Evolutionary conservation across 2,113 vertebrate species (phyloP), one percentile per base, ranked within the genome.

Genomic region (Seriola quinqueradiata): DNA sequence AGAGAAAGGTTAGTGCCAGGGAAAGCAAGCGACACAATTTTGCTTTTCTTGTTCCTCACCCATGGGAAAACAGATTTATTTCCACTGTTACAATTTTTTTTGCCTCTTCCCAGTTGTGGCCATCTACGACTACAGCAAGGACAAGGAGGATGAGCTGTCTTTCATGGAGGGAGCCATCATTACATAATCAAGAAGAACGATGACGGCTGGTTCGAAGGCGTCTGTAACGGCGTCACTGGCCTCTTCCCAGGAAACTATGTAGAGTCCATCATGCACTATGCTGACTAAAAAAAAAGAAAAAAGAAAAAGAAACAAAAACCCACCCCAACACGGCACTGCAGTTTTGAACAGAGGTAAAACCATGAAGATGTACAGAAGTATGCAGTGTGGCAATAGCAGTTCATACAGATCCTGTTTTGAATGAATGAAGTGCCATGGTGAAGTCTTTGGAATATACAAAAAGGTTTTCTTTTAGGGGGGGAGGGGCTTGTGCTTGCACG

Each of bases 111-210:
- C 75, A 99, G 98, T 99, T 83, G 98, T 99, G 94, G 98, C 98
- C 92, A 99, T 99, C 95, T 99, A 99, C 61, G 98, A 99, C 94
- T 99, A 99, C 92, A 90, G 94, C 90, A 99, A 99, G 94, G 98
- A 99, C 95, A 99, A 99, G 92, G 98, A 99, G 3, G 98, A 99
- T 3, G 98, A 99, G 96, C 96, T 99, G 88, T 99, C 98, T 0
- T 99, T 99, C 84, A 97, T 98, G 96, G 98, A 99, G 87, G 98
- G 98, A 70, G 96, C 98, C 93, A 99, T 99, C 95, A 99, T 99
- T 99, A 99, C 58, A 98, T 99, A 76, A 99, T 99, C 94, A 99
- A 99, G 96, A 99, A 99, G 93, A 99, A 99, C 0, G 98, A 99
- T 0, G 98, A 99, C 0, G 98, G 98, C 93, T 99, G 98, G 98